A percentile compares a stretch with the other conserved stretches of the same genome.
Evolutionary conservation across 92 coral and sea anemone genomes (phyloP).

Genomic region (Palythoa caribaeorum): DNA sequence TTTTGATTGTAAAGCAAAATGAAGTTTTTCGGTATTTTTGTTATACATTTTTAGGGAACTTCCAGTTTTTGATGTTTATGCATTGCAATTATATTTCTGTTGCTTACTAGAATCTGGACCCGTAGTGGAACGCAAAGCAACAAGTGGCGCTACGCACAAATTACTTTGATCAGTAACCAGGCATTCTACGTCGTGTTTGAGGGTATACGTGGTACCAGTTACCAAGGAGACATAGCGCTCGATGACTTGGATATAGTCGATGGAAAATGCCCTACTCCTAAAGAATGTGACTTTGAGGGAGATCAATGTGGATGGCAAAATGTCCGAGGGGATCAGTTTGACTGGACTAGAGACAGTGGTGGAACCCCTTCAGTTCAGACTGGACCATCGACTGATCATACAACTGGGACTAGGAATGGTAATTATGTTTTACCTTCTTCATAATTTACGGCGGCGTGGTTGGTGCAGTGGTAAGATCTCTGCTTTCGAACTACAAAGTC

Average conservation of each 20-base stretch:
- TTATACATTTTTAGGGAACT: no score
- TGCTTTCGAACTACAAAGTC: no score
- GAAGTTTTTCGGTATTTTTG: no score
- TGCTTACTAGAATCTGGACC: constrained; percentile 77
- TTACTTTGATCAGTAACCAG: constrained; percentile 83
- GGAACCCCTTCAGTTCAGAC: constrained; percentile 87
- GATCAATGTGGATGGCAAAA: constrained; percentile 84
- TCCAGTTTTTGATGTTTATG: background rate
- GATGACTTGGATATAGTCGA: constrained; percentile 88
- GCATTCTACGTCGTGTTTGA: constrained; percentile 85
- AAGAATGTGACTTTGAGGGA: constrained; percentile 88
- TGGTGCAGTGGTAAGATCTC: no score
- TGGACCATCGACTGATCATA: constrained; percentile 91
- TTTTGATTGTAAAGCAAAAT: no score
- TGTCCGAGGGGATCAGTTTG: constrained; percentile 83
- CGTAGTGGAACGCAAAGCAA: constrained; percentile 97
- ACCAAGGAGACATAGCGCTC: constrained; percentile 91
- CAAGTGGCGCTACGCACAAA: constrained; percentile 92
- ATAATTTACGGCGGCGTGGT: background rate
- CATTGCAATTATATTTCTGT: background rate
- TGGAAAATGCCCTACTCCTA: constrained; percentile 89
- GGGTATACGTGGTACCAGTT: constrained; percentile 84
- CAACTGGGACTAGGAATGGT: constrained; percentile 96
- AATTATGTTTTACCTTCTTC: background rate
- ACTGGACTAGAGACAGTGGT: constrained; percentile 91